These are phyloP conservation scores for Cheilosia impressa DNA, from an alignment of 2,888 invertebrate species.

Conservation along the genomic window DNA sequence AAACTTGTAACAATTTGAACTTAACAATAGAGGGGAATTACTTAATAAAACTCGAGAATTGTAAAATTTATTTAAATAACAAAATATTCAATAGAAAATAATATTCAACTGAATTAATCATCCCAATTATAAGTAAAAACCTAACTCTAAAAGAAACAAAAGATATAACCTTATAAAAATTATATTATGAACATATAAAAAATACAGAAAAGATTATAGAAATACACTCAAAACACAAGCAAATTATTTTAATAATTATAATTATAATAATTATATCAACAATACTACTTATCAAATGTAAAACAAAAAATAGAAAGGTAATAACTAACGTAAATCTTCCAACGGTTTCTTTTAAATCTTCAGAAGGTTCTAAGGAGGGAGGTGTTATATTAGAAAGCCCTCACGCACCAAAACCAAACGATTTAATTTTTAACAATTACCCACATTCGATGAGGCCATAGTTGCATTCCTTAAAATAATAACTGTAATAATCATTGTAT, in stretches of 20 bases:
- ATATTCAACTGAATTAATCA: not conserved
- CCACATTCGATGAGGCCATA: not conserved
- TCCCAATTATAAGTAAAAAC: not conserved
- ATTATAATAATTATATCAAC: too few species aligned
- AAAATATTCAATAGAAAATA: not conserved
- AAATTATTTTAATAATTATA: not conserved
- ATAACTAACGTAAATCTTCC: not conserved
- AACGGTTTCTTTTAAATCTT: slow-evolving; percentile 1
- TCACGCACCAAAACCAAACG: not conserved
- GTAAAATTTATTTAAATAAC: not conserved
- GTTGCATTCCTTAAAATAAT: not conserved
- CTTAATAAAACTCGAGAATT: not conserved
- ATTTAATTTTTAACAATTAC: not conserved
- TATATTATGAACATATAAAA: slow-evolving; percentile 1
- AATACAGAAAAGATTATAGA: not conserved
- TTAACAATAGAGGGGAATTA: too few species aligned
- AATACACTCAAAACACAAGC: not conserved
- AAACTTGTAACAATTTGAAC: not conserved
- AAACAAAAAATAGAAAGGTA: not conserved
- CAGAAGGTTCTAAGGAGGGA: not conserved
- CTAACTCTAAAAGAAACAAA: not conserved
- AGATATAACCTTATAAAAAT: not conserved
- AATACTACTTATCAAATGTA: not conserved
- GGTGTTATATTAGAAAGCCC: not conserved
- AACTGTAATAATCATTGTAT: slow-evolving; percentile 2